These are phyloP conservation scores for Girardinichthys multiradiatus DNA, from an alignment of 2,113 vertebrate genomes.

Conservation along the genomic window DNA sequence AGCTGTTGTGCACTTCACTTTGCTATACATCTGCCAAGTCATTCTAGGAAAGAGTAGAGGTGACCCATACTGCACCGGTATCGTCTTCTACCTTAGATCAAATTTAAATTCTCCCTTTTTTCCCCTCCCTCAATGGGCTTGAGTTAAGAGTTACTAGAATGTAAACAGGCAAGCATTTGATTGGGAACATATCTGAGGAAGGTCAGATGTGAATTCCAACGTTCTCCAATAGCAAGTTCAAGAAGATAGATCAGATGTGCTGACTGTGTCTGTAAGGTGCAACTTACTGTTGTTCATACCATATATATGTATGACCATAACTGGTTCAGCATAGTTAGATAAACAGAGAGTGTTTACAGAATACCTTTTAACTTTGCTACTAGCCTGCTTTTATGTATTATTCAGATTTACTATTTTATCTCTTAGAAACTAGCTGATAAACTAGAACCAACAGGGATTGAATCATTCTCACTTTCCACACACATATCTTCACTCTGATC, in stretches of 20 bases:
- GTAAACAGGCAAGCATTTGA: not conserved
- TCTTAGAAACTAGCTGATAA: not conserved
- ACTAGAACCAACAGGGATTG: too few species aligned
- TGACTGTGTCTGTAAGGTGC: conserved; percentile 14
- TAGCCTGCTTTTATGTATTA: not conserved
- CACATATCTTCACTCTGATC: too few species aligned
- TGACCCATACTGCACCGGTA: conserved; percentile 47
- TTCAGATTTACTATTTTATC: not conserved
- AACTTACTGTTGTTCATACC: conserved; percentile 4
- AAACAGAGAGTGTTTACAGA: conserved; percentile 1
- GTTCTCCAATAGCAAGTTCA: not conserved
- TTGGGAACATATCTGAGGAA: not conserved
- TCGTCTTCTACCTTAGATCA: not conserved
- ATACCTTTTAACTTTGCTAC: not conserved
- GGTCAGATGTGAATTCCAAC: not conserved
- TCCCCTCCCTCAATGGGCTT: not conserved
- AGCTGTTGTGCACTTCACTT: conserved; percentile 70
- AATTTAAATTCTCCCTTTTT: not conserved
- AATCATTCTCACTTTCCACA: too few species aligned
- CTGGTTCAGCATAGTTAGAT: conserved; percentile 3
- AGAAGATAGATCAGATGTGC: conserved; percentile 18
- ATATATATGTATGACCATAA: conserved; percentile 16
- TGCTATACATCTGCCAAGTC: conserved; percentile 75
- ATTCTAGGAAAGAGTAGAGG: conserved; percentile 59
- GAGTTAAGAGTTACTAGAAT: not conserved